phyloP scores from a whole-genome alignment of 2,797 vertebrate genomes.

The Heterohyrax brucei region DNA sequence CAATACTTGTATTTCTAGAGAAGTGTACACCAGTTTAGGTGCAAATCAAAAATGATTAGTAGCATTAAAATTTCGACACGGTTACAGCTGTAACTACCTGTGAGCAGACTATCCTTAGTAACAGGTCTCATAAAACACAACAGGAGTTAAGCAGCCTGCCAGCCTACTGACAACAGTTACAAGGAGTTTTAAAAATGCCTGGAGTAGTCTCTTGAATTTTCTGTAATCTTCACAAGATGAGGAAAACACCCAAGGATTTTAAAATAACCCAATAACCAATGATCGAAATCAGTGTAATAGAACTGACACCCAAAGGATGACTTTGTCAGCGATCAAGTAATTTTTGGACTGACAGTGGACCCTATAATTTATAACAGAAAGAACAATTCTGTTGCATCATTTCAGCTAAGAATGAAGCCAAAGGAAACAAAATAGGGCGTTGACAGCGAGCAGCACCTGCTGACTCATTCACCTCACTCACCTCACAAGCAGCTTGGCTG shows the following conservation, averaged over 20 bases:
- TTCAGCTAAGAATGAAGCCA: conserved; percentile 18
- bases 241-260: not conserved
- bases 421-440: conserved; percentile 1
- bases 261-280: conserved; percentile 52
- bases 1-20: not conserved
- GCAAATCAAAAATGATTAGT: conserved; percentile 17
- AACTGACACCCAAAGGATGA: conserved; percentile 52
- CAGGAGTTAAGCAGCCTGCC: not conserved
- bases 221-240: not conserved
- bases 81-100: not conserved
- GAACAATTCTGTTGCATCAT: conserved; percentile 19
- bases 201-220: conserved; percentile 1
- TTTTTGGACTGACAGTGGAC: conserved; percentile 5
- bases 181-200: conserved; percentile 33
- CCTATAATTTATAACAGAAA: conserved; percentile 45
- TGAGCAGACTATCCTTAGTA: conserved; percentile 33
- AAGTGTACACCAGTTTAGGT: not conserved
- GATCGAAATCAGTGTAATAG: conserved; percentile 27
- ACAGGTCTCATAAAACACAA: conserved; percentile 36
- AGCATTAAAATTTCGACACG: not conserved
- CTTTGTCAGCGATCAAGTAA: not conserved
- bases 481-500: conserved; percentile 99
- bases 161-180: not conserved
- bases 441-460: conserved; percentile 36
- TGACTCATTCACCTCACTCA: conserved; percentile 90